phyloP scores from a whole-genome alignment of 2,797 vertebrate species.

The Bryconaethiops microstoma region DNA sequence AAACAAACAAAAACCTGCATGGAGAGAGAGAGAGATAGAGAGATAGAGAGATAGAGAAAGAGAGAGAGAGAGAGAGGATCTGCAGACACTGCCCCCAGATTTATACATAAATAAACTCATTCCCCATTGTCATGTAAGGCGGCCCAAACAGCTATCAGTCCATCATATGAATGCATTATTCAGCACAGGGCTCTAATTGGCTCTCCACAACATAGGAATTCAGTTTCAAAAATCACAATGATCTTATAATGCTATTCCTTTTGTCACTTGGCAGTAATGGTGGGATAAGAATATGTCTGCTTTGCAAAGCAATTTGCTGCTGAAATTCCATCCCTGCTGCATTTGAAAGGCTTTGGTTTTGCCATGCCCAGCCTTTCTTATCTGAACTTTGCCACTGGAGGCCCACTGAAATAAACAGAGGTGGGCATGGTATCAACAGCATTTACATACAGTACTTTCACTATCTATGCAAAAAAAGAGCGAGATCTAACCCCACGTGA shows the following conservation, averaged over 20 bases:
- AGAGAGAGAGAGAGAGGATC: slow-evolving; percentile 4
- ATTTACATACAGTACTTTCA: slow-evolving; percentile 73
- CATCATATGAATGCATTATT: slow-evolving; percentile 11
- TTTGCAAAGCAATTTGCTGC: not conserved
- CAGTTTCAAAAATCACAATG: not conserved
- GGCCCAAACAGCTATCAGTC: slow-evolving; percentile 34
- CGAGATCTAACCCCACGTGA: slow-evolving; percentile 62
- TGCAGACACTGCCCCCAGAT: slow-evolving; percentile 38
- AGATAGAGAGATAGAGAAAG: no score
- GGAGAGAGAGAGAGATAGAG: slow-evolving; percentile 10
- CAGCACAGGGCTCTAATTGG: slow-evolving; percentile 2
- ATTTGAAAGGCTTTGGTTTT: not conserved
- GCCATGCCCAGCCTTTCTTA: not conserved
- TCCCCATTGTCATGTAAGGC: slow-evolving; percentile 62
- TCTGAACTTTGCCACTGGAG: not conserved
- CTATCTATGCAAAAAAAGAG: slow-evolving; percentile 66
- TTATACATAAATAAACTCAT: slow-evolving; percentile 49
- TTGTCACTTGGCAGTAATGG: not conserved
- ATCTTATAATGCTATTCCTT: not conserved
- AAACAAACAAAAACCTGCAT: slow-evolving; percentile 55
- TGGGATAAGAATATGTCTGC: not conserved
- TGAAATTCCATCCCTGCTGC: not conserved
- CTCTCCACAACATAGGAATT: not conserved
- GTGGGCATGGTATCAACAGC: slow-evolving; percentile 7
- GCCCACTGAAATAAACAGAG: not conserved